These are phyloP conservation scores for Gibbula magus DNA, from an alignment of 2,888 invertebrate species.

Conservation along the genomic window DNA sequence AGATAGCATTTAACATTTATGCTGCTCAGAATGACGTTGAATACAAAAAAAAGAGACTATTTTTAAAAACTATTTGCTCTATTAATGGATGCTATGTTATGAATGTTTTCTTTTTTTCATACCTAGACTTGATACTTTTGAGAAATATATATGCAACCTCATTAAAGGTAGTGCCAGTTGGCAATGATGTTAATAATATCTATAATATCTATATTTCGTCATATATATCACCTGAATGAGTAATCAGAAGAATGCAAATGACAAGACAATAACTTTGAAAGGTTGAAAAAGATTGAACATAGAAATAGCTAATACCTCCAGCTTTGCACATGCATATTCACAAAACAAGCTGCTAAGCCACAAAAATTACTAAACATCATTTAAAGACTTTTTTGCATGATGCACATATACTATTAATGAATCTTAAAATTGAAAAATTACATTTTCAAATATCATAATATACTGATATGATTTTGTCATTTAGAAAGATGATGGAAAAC, in stretches of 20 bases:
- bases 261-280: neutral
- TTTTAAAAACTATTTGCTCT: no score
- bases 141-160: neutral
- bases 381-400: no score
- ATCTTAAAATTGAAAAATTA: no score
- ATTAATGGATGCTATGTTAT: no score
- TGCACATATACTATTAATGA: no score
- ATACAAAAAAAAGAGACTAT: no score
- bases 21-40: no score
- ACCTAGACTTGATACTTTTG: neutral
- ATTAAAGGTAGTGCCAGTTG: neutral
- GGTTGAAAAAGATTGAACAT: neutral
- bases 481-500: no score
- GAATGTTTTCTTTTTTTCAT: neutral
- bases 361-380: conserved; percentile 1
- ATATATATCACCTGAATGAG: neutral
- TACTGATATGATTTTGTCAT: no score
- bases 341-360: conserved; percentile 21
- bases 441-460: no score
- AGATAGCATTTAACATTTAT: no score
- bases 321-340: conserved; percentile 18
- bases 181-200: neutral
- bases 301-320: neutral
- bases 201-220: neutral
- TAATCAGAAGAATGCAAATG: neutral